phyloP scores from a whole-genome alignment of 2,888 invertebrate species.

The Beris chalybata region DNA sequence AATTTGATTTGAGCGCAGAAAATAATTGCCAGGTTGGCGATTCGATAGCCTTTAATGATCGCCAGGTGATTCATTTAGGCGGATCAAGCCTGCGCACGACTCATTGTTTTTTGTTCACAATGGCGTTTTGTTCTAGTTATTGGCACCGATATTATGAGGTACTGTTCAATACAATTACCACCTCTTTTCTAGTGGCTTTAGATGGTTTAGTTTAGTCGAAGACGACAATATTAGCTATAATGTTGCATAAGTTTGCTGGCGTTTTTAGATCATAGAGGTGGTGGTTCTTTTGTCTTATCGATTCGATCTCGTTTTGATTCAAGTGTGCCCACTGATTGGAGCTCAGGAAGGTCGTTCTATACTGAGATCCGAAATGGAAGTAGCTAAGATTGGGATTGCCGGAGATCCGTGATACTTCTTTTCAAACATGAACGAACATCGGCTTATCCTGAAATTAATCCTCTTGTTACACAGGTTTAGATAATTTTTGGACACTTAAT shows the following conservation, averaged over 20 bases:
- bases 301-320: conserved; percentile 15
- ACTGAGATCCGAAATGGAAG: conserved; percentile 3
- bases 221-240: conserved; percentile 1
- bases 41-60: background rate
- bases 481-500: too few species aligned
- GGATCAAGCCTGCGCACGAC: conserved; percentile 9
- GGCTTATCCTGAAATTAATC: too few species aligned
- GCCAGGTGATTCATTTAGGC: conserved; percentile 6
- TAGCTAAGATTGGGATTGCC: too few species aligned
- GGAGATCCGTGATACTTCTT: too few species aligned
- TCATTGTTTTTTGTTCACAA: conserved; percentile 13
- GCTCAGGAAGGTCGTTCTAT: conserved; percentile 14
- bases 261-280: background rate
- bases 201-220: background rate
- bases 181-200: too few species aligned
- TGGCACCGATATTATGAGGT: background rate
- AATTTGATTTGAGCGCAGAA: background rate
- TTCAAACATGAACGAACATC: too few species aligned
- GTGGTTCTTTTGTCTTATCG: background rate
- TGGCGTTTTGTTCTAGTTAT: conserved; percentile 18
- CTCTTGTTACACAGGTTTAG: too few species aligned
- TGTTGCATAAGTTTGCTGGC: background rate
- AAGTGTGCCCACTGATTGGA: conserved; percentile 14
- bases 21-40: conserved; percentile 8
- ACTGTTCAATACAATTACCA: too few species aligned